These are phyloP conservation scores for Telmatochromis bifrenatus DNA, from an alignment of 2,113 vertebrate genomes.

Conservation along the genomic window DNA sequence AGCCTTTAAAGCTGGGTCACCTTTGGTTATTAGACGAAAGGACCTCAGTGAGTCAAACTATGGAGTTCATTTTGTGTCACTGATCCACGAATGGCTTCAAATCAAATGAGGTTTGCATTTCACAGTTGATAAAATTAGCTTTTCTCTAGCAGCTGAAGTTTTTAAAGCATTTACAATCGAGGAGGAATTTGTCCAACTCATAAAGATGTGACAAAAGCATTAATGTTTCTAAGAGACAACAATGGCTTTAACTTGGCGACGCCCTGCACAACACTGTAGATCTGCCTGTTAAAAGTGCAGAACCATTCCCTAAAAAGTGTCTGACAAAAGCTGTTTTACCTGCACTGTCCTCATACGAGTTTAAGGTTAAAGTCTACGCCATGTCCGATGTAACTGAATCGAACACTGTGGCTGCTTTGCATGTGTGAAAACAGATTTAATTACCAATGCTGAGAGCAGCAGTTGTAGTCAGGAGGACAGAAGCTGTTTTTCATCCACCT, in stretches of 20 bases:
- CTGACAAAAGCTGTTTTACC: neutral
- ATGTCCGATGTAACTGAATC: neutral
- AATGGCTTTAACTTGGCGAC: neutral
- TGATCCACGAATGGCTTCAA: neutral
- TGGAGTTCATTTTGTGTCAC: neutral
- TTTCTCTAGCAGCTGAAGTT: neutral
- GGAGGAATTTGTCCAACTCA: neutral
- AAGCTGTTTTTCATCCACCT: neutral
- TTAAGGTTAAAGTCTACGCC: neutral
- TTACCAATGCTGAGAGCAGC: neutral
- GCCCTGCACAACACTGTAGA: neutral
- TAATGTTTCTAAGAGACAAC: neutral
- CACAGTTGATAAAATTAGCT: neutral
- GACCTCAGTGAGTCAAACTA: neutral
- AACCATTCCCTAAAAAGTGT: neutral
- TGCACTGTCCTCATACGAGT: neutral
- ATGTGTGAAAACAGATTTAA: neutral
- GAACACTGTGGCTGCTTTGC: neutral
- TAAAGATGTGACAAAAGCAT: neutral
- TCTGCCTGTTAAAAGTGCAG: neutral
- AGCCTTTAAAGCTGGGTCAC: neutral
- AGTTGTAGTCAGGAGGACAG: neutral
- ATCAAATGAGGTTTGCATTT: neutral
- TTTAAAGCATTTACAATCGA: neutral
- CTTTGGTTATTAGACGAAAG: neutral